Percentiles rank a stretch among this genome's conserved stretches.
These are phyloP conservation scores for Belonocnema kinseyi DNA, from an alignment of 1,140 invertebrate species.

Conservation along the genomic window DNA sequence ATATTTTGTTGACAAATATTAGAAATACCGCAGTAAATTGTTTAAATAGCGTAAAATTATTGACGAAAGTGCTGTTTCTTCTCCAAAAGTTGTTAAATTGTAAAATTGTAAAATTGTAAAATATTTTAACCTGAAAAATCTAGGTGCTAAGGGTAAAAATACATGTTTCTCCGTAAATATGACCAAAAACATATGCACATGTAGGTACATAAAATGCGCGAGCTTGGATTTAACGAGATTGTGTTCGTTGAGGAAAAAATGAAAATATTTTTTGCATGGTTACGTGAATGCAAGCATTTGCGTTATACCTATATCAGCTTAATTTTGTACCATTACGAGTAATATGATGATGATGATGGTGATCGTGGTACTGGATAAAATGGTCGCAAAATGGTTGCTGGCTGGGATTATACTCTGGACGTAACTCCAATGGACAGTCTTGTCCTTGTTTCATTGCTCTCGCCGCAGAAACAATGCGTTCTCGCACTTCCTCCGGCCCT, in stretches of 20 bases:
- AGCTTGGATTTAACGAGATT: neutral
- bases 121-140: no score
- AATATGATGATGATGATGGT: constrained; percentile 57
- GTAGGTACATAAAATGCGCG: neutral
- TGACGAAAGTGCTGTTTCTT: no score
- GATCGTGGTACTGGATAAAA: constrained; percentile 75
- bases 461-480: constrained; percentile 83
- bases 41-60: no score
- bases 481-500: constrained; percentile 80
- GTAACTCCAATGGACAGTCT: constrained; percentile 78
- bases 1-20: no score
- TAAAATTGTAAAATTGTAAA: no score
- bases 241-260: neutral
- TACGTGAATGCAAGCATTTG: constrained; percentile 10
- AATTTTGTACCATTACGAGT: constrained; percentile 66
- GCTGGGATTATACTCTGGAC: constrained; percentile 73
- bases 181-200: neutral
- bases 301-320: neutral
- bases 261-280: neutral
- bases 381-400: constrained; percentile 71
- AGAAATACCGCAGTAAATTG: no score
- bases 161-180: neutral
- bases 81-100: no score
- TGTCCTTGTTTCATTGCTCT: constrained; percentile 77
- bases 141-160: no score